A percentile compares a stretch with the other conserved stretches of the same genome.
phyloP scores from a whole-genome alignment of 2,888 invertebrate species.

The Drosophila greeni region DNA sequence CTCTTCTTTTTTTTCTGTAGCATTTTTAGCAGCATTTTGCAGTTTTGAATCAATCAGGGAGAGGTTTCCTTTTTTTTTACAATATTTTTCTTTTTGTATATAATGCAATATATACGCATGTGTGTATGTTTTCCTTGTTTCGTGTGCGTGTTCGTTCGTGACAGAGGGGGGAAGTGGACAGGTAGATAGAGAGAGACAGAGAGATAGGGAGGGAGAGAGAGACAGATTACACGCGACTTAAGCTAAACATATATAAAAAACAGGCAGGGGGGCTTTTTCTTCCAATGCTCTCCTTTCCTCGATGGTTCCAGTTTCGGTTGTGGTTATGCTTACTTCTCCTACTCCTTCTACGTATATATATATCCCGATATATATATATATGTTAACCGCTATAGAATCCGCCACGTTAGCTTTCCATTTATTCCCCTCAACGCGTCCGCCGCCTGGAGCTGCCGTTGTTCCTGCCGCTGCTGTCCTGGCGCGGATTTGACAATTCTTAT shows the following conservation, averaged over 20 bases:
- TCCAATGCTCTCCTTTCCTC: constrained; percentile 7
- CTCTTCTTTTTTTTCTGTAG: not conserved
- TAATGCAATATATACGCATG: constrained; percentile 6
- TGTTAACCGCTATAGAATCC: constrained; percentile 73
- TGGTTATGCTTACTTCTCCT: constrained; percentile 5
- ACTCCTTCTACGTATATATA: not conserved
- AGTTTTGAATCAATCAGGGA: constrained; percentile 39
- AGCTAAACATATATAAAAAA: constrained; percentile 36
- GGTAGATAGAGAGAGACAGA: not conserved
- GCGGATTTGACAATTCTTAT: constrained; percentile 78
- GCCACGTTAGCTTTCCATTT: constrained; percentile 61
- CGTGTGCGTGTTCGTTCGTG: constrained; percentile 20
- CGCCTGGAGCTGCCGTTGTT: constrained; percentile 41
- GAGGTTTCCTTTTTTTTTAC: constrained; percentile 6
- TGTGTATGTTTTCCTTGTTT: constrained; percentile 17
- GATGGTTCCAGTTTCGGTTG: constrained; percentile 3
- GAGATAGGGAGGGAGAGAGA: not conserved
- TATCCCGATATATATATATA: not conserved
- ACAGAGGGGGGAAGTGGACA: constrained; percentile 21
- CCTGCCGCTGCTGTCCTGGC: constrained; percentile 47
- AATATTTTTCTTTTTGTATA: constrained; percentile 1
- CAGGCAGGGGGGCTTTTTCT: constrained; percentile 15
- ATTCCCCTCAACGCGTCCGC: constrained; percentile 57
- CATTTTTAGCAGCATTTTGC: constrained; percentile 18
- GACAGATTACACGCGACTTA: constrained; percentile 23